These are phyloP conservation scores for Arothron firmamentum DNA, from an alignment of 2,113 vertebrate species.

Conservation along the genomic window DNA sequence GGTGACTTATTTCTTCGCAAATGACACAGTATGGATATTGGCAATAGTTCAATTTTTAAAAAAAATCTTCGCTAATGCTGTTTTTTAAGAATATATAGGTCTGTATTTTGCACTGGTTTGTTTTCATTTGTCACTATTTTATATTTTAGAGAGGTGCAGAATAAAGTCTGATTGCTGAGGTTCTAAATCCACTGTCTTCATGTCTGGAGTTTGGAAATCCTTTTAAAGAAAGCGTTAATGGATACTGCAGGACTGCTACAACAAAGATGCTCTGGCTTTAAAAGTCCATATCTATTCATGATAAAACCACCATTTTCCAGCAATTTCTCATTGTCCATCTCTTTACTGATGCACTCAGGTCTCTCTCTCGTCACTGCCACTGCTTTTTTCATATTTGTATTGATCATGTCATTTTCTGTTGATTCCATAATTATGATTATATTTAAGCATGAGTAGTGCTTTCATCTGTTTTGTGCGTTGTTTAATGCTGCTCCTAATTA, in stretches of 20 bases:
- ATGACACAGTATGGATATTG: too few relatives aligned
- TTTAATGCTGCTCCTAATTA: slow-evolving; percentile 69
- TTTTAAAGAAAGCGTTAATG: slow-evolving; percentile 42
- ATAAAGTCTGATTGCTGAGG: slow-evolving; percentile 5
- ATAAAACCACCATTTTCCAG: slow-evolving; percentile 45
- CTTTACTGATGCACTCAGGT: slow-evolving; percentile 41
- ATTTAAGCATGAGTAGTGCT: slow-evolving; percentile 83
- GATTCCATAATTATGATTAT: slow-evolving; percentile 92
- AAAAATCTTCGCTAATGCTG: too few relatives aligned
- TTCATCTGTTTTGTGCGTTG: slow-evolving; percentile 84
- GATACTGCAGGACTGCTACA: slow-evolving; percentile 36
- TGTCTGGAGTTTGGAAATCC: slow-evolving; percentile 30
- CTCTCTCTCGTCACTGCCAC: slow-evolving; percentile 10
- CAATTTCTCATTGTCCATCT: slow-evolving; percentile 26
- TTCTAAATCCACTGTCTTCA: slow-evolving; percentile 5
- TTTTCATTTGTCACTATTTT: slow-evolving; percentile 19
- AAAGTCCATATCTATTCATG: slow-evolving; percentile 44
- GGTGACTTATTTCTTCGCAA: too few relatives aligned
- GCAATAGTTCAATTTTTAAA: too few relatives aligned
- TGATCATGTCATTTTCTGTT: slow-evolving; percentile 76
- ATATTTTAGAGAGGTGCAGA: slow-evolving; percentile 1
- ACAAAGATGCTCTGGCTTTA: slow-evolving; percentile 52
- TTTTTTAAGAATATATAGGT: too few relatives aligned
- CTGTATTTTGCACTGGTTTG: not conserved
- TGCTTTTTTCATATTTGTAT: slow-evolving; percentile 75